A percentile compares a stretch with the other conserved stretches of the same genome.
These are phyloP conservation scores for Latrodectus geometricus DNA, from an alignment of 1,140 invertebrate species.

Conservation along the genomic window DNA sequence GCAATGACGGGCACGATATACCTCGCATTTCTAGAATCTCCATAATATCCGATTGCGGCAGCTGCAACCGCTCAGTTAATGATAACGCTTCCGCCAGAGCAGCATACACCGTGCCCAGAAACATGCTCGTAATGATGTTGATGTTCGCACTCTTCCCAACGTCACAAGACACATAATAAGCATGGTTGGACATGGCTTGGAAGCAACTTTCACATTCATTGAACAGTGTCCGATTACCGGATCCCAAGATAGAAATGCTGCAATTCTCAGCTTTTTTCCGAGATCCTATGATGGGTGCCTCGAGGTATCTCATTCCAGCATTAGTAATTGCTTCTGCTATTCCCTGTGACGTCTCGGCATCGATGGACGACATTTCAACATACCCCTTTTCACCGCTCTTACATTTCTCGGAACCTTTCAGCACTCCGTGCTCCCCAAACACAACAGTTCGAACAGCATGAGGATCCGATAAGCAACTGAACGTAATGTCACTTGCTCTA, in stretches of 20 bases:
- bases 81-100: conserved; percentile 93
- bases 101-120: conserved; percentile 86
- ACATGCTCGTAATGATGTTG: conserved; percentile 90
- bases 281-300: conserved; percentile 82
- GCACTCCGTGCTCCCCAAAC: neutral
- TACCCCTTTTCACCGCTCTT: conserved; percentile 77
- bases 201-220: conserved; percentile 94
- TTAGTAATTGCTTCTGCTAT: conserved; percentile 89
- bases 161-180: conserved; percentile 90
- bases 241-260: conserved; percentile 86
- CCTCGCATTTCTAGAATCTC: conserved; percentile 89
- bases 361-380: conserved; percentile 96
- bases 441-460: conserved; percentile 82
- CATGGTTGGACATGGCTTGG: conserved; percentile 90
- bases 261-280: conserved; percentile 91
- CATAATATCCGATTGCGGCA: conserved; percentile 89
- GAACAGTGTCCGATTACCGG: conserved; percentile 88
- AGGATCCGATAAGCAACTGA: conserved; percentile 93
- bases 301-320: conserved; percentile 91
- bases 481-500: conserved; percentile 82
- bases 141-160: conserved; percentile 94
- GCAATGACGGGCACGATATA: conserved; percentile 82
- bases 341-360: conserved; percentile 92
- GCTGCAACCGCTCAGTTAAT: conserved; percentile 88
- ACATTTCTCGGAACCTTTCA: neutral